Evolutionary conservation across 2,888 invertebrate species (phyloP), one percentile per base, ranked within the genome.

Genomic region (Drosophila leonis): DNA sequence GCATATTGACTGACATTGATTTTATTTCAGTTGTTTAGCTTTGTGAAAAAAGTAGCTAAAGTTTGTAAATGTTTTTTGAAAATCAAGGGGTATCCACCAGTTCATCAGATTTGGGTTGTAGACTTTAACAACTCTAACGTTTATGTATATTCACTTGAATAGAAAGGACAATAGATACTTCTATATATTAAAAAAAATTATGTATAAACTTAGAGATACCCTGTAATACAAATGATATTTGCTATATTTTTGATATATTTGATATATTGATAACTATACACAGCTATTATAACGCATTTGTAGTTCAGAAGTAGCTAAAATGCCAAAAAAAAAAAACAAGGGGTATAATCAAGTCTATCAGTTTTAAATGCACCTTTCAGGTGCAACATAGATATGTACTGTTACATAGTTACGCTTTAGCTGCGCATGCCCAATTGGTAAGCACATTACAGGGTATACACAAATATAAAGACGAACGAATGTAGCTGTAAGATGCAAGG

Each of bases 401-500:
- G 15, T n/a, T 29, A n/a, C 29, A 48, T 27, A n/a, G 29, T 18
- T 31, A 18, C 1, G 10, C 18, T 18, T 0, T 4, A 18, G 24
- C 27, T n/a, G n/a, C 6, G 39, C 2, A 42, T 33, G 12, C 9
- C n/a, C n/a, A 0, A 39, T 18, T 24, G 8, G 18, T 15, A 18
- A 4, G 1, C 7, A n/a, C 1, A 12, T 39, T 49, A 39, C 18
- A 66, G 78, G 74, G 64, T 76, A 72, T 67, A 37, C 13, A 20
- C 1, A 18, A 31, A 6, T 27, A 27, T 2, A 27, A n/a, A 5
- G 46, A 46, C 27, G 8, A 2, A 7, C n/a, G 15, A n/a, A n/a
- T 20, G 20, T 12, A 9, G 33, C 24, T 52, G 78, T 71, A 80
- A 74, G 35, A 35, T 35, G 65, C 63, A 56, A 68, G 64, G 42